A percentile compares a stretch with the other conserved stretches of the same genome.
phyloP scores from a whole-genome alignment of 2,113 vertebrate species.

The Actenoides lindsayi region DNA sequence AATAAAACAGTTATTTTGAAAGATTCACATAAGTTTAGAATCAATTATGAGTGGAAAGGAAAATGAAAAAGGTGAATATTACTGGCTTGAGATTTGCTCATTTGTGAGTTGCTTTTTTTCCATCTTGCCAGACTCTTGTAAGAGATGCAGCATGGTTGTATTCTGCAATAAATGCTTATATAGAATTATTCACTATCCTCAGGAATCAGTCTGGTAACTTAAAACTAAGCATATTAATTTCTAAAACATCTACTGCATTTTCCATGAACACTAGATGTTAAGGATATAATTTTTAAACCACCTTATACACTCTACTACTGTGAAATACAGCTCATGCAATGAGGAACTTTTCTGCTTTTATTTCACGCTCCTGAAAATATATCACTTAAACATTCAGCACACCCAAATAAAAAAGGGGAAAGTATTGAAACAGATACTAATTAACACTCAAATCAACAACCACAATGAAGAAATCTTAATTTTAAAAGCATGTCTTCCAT shows the following conservation, averaged over 20 bases:
- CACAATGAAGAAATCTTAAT: background rate
- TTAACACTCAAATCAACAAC: background rate
- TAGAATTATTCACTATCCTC: background rate
- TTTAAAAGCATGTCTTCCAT: background rate
- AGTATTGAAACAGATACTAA: background rate
- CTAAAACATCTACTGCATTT: background rate
- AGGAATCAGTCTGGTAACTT: background rate
- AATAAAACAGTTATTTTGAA: slow-evolving; percentile 76
- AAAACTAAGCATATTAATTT: background rate
- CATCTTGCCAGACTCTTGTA: background rate
- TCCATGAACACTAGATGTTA: background rate
- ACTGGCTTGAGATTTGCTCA: slow-evolving; percentile 22
- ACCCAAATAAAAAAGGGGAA: background rate
- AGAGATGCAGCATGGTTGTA: background rate
- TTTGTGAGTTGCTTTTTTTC: slow-evolving; percentile 22
- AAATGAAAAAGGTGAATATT: slow-evolving; percentile 58
- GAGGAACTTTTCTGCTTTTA: background rate
- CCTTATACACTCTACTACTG: background rate
- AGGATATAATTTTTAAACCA: background rate
- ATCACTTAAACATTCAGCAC: background rate
- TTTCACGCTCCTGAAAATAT: background rate
- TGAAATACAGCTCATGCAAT: background rate
- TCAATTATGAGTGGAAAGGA: slow-evolving; percentile 74
- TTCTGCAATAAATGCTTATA: slow-evolving; percentile 1
- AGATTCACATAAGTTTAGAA: slow-evolving; percentile 68